Evolutionary conservation across 1,140 invertebrate genomes (phyloP).

Genomic region (Rhizoglyphus robini): DNA sequence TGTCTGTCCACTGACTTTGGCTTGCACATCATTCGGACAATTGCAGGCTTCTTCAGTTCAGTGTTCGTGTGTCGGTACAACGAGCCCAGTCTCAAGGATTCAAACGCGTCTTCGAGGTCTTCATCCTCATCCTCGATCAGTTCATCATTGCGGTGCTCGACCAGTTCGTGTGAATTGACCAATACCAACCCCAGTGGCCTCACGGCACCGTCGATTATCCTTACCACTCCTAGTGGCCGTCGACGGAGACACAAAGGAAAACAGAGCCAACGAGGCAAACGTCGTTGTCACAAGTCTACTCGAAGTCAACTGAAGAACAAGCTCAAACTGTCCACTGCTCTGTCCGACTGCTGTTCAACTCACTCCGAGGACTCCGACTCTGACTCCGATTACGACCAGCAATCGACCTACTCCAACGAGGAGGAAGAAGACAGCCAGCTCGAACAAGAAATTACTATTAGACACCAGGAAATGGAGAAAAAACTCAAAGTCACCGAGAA

Average conservation of each 20-base stretch:
- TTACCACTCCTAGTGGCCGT: not conserved
- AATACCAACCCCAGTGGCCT: not conserved
- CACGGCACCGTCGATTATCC: not conserved
- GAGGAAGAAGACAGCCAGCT: not conserved
- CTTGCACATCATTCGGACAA: constrained; percentile 1
- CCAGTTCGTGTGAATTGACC: not conserved
- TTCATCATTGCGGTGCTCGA: not conserved
- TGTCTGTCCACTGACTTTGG: constrained; percentile 8
- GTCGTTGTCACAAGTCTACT: too few species aligned
- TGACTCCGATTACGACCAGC: not conserved
- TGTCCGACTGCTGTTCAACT: not conserved
- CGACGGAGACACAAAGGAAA: not conserved
- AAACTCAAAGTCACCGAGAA: constrained; percentile 62
- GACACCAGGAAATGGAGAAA: not conserved
- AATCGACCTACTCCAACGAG: not conserved
- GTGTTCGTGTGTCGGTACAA: not conserved
- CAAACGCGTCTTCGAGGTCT: not conserved
- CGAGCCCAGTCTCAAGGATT: not conserved
- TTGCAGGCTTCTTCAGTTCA: constrained; percentile 2
- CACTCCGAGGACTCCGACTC: not conserved
- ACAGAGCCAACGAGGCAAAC: too few species aligned
- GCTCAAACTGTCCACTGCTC: not conserved
- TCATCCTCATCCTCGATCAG: not conserved
- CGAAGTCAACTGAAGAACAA: not conserved
- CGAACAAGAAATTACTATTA: not conserved